Percentiles rank a stretch among this genome's conserved stretches.
phyloP scores from a whole-genome alignment of 2,888 invertebrate species.

The Megaustenia siamemsis region DNA sequence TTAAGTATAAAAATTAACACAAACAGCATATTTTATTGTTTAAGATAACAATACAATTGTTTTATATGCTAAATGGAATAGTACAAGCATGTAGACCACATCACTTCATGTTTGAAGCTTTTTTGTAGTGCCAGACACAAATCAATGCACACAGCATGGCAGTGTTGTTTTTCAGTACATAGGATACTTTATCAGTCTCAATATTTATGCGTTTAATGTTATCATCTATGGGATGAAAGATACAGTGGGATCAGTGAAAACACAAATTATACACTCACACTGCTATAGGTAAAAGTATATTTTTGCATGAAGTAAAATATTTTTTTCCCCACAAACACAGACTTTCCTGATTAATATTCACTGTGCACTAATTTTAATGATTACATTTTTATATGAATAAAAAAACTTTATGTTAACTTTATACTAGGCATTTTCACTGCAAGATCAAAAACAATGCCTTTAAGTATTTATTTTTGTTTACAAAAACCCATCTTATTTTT shows the following conservation, averaged over 20 bases:
- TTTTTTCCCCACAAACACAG: background rate
- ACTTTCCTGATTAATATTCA: background rate
- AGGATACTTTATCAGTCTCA: background rate
- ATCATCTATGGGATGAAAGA: background rate
- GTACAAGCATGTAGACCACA: background rate
- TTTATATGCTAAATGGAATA: background rate
- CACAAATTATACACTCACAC: background rate
- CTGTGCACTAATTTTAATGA: too few relatives aligned
- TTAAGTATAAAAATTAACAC: background rate
- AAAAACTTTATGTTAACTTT: background rate
- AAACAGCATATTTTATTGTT: background rate
- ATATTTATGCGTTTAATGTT: background rate
- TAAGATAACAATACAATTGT: background rate
- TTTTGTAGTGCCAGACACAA: background rate
- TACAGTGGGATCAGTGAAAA: background rate
- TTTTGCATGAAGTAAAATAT: background rate
- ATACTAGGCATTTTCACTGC: background rate
- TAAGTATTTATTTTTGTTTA: too few relatives aligned
- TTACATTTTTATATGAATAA: too few relatives aligned
- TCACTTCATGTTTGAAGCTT: background rate
- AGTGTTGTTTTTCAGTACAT: background rate
- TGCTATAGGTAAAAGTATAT: too few relatives aligned
- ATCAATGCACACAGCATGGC: background rate
- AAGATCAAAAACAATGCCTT: background rate
- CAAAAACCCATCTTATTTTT: background rate